Evolutionary conservation across 2,888 invertebrate species (phyloP).

Genomic region (Leucania comma): DNA sequence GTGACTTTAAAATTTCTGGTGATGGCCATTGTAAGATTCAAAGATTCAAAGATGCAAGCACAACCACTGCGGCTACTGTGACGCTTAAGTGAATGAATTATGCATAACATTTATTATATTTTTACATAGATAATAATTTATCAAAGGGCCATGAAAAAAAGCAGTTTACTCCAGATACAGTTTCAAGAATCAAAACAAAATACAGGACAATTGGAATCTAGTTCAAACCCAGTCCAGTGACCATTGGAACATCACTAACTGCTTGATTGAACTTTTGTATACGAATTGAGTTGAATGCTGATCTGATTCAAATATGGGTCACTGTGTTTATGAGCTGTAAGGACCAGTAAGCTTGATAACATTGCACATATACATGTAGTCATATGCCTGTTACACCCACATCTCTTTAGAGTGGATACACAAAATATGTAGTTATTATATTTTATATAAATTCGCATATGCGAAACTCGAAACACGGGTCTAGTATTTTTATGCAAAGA

Average conservation of each 20-base stretch:
- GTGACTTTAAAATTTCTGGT: too few relatives aligned
- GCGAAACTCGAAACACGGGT: too few relatives aligned
- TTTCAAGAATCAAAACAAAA: conserved; percentile 14
- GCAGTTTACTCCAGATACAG: neutral
- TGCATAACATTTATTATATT: too few relatives aligned
- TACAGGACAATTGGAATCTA: conserved; percentile 1
- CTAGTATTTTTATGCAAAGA: too few relatives aligned
- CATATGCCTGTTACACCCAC: neutral
- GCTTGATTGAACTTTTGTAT: conserved; percentile 53
- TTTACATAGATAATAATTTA: too few relatives aligned
- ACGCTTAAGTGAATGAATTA: too few relatives aligned
- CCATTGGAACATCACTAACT: conserved; percentile 32
- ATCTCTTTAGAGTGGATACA: neutral
- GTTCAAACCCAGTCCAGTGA: conserved; percentile 3
- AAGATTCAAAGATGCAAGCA: too few relatives aligned
- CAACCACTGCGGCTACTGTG: too few relatives aligned
- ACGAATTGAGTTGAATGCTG: conserved; percentile 51
- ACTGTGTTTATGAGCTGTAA: conserved; percentile 11
- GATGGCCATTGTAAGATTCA: too few relatives aligned
- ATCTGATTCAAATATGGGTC: conserved; percentile 52
- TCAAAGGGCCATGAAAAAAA: neutral
- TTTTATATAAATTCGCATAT: too few relatives aligned
- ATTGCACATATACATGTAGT: neutral
- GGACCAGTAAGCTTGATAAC: neutral
- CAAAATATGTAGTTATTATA: too few relatives aligned